phyloP scores from a whole-genome alignment of 2,113 vertebrate genomes.

The Irena cyanogastra region DNA sequence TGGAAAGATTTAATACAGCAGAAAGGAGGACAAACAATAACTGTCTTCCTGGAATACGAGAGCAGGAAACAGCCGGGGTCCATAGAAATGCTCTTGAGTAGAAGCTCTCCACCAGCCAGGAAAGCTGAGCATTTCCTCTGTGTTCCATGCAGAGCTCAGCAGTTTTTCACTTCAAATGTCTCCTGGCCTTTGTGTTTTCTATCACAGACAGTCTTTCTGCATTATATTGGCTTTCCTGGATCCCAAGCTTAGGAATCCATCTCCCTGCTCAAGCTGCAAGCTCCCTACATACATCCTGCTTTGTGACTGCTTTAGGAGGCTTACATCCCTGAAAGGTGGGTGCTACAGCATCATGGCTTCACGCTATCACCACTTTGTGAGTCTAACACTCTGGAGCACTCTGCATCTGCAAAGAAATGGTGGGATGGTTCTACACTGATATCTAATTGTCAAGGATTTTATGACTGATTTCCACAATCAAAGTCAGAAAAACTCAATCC shows the following conservation, averaged over 20 bases:
- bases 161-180: background rate
- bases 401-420: background rate
- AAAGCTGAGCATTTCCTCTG: background rate
- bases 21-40: background rate
- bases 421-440: background rate
- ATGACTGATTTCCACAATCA: background rate
- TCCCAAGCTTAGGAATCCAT: background rate
- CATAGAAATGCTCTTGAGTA: background rate
- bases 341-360: background rate
- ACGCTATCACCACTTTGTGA: background rate
- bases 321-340: background rate
- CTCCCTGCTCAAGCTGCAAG: background rate
- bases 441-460: background rate
- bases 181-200: background rate
- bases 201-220: background rate
- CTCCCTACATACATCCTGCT: background rate
- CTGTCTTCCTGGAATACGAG: background rate
- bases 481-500: background rate
- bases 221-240: background rate
- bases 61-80: background rate
- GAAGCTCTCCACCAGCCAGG: background rate
- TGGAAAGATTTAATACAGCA: background rate
- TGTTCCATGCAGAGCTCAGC: background rate
- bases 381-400: background rate
- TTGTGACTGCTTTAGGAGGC: background rate